Conservation (phyloP, 2,113 vertebrate genomes). For the Oxyruncus cristatus region DNA sequence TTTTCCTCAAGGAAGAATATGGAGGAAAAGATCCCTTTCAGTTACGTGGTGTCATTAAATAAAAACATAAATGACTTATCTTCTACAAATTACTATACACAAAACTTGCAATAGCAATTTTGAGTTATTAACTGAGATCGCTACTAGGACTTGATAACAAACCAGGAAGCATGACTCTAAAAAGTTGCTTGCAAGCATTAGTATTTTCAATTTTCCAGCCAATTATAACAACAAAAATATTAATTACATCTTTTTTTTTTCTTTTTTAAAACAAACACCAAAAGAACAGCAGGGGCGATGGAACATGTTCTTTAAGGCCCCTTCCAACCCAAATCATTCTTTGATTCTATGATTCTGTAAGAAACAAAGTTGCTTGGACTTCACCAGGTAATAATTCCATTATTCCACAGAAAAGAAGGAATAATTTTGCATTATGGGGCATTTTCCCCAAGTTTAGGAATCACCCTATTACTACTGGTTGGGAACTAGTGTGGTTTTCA, state of each 20-base stretch:
- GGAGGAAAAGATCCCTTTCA: neutral
- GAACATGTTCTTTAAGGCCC: neutral
- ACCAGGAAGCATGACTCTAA: neutral
- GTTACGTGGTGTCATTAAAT: neutral
- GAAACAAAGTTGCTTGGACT: neutral
- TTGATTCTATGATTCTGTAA: neutral
- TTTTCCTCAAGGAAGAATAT: neutral
- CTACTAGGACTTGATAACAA: neutral
- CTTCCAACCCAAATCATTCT: neutral
- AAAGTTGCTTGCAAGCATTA: neutral
- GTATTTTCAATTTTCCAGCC: neutral
- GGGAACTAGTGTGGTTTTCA: neutral
- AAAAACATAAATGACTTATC: neutral
- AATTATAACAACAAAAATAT: neutral
- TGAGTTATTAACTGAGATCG: neutral
- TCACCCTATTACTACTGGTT: neutral
- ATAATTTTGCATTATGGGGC: neutral
- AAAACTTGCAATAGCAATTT: neutral
- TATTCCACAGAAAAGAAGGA: neutral
- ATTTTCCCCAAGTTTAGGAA: neutral
- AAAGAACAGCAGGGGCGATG: rapidly evolving
- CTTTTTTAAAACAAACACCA: neutral
- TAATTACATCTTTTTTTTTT: neutral
- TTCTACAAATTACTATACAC: neutral
- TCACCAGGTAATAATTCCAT: neutral